A percentile compares a stretch with the other conserved stretches of the same genome.
Evolutionary conservation across 1,140 invertebrate genomes (phyloP).

Genomic region (Drosophila bipectinata): DNA sequence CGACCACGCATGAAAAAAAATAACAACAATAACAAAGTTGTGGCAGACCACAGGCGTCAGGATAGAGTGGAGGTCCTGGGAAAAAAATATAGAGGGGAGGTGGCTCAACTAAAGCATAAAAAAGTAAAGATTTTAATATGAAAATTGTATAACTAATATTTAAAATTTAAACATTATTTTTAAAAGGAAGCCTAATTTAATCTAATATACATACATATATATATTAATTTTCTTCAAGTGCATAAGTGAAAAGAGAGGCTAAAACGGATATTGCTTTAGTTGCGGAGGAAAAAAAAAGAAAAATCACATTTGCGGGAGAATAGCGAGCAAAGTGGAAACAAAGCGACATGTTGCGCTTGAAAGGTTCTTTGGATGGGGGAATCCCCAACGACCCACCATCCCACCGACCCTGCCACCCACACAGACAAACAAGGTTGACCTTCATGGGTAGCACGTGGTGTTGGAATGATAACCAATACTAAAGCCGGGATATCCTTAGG

Average conservation of each 20-base stretch:
- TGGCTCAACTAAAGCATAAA: background rate
- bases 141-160: background rate
- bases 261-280: conserved; percentile 1
- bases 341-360: conserved; percentile 78
- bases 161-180: background rate
- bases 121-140: background rate
- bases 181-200: background rate
- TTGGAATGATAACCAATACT: conserved; percentile 40
- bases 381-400: conserved; percentile 11
- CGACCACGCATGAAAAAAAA: conserved; percentile 55
- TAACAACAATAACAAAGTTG: conserved; percentile 51
- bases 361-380: conserved; percentile 46
- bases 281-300: conserved; percentile 11
- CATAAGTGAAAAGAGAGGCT: background rate
- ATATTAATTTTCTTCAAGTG: conserved; percentile 16
- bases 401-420: background rate
- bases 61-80: background rate
- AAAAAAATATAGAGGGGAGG: background rate
- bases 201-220: no score
- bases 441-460: conserved; percentile 53
- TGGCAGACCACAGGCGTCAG: conserved; percentile 37
- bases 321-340: conserved; percentile 68
- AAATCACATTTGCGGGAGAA: conserved; percentile 22
- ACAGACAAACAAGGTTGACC: conserved; percentile 45
- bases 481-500: conserved; percentile 8